Evolutionary conservation across 1,140 invertebrate genomes (phyloP).

Genomic region (Dendrolimus punctatus): DNA sequence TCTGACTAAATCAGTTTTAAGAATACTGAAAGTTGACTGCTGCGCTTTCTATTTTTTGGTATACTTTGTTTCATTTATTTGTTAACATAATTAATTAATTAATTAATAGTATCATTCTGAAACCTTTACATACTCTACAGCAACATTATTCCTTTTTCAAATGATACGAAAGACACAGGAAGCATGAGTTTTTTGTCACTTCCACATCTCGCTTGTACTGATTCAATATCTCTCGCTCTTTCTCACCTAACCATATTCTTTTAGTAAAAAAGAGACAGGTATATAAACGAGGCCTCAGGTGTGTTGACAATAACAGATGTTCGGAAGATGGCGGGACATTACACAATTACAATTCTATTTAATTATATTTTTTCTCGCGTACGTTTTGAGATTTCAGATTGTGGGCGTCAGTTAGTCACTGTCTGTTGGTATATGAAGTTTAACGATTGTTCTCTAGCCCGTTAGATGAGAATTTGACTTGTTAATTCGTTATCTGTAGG

Average conservation of each 20-base stretch:
- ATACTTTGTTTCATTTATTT: no score
- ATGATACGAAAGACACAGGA: constrained; percentile 71
- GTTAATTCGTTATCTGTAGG: constrained; percentile 23
- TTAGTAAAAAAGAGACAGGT: constrained; percentile 28
- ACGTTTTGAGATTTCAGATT: constrained; percentile 36
- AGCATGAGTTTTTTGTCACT: constrained; percentile 70
- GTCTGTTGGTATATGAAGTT: constrained; percentile 26
- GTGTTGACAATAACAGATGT: constrained; percentile 71
- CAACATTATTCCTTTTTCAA: constrained; percentile 66
- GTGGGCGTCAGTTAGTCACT: constrained; percentile 39
- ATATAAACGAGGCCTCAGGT: constrained; percentile 45
- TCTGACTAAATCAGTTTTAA: no score
- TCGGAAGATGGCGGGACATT: constrained; percentile 55
- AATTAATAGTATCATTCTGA: constrained; percentile 13
- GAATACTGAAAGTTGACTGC: no score
- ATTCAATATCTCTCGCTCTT: constrained; percentile 32
- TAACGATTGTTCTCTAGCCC: constrained; percentile 39
- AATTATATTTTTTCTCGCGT: constrained; percentile 57
- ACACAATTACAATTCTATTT: constrained; percentile 70
- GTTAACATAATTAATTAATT: no score
- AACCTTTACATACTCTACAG: constrained; percentile 29
- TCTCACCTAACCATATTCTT: constrained; percentile 16
- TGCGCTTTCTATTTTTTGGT: no score
- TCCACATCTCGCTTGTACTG: constrained; percentile 53
- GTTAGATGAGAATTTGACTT: constrained; percentile 28